phyloP scores from a whole-genome alignment of 2,888 invertebrate species.

The Aporophyla lueneburgensis region DNA sequence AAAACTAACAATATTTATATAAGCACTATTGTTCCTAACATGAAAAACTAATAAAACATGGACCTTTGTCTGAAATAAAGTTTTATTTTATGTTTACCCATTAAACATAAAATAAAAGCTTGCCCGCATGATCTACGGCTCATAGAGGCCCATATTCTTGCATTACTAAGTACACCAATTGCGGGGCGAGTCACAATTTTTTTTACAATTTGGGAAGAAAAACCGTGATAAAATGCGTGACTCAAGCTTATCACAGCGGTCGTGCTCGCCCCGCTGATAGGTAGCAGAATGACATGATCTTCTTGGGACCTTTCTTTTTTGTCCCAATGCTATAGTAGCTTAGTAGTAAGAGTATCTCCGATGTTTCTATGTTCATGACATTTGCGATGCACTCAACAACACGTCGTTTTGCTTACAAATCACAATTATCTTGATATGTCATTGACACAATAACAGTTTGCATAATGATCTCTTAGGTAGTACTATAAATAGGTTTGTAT shows the following conservation, averaged over 20 bases:
- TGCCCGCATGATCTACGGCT: too few species aligned
- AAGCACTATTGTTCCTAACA: too few species aligned
- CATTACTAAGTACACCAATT: not conserved
- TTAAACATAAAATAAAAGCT: too few species aligned
- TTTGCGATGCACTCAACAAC: constrained; percentile 10
- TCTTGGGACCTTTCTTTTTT: not conserved
- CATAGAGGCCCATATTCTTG: not conserved
- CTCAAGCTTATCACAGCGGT: too few species aligned
- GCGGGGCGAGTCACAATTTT: too few species aligned
- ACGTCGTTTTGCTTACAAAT: constrained; percentile 32
- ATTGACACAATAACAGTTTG: constrained; percentile 35
- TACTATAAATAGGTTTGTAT: not conserved
- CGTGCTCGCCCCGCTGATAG: too few species aligned
- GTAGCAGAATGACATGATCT: not conserved
- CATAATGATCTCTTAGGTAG: constrained; percentile 15
- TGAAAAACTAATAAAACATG: too few species aligned
- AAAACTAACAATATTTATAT: too few species aligned
- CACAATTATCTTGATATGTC: constrained; percentile 11
- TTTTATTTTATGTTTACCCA: too few species aligned
- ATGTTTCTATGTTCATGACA: not conserved
- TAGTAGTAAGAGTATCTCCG: not conserved
- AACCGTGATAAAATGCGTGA: too few species aligned
- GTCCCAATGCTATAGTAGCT: not conserved
- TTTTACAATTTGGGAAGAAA: too few species aligned
- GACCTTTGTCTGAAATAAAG: too few species aligned